Percentiles rank a stretch among this genome's conserved stretches.
Conservation (phyloP, 92 coral and sea anemone species). For the Palythoa heliodiscus region DNA sequence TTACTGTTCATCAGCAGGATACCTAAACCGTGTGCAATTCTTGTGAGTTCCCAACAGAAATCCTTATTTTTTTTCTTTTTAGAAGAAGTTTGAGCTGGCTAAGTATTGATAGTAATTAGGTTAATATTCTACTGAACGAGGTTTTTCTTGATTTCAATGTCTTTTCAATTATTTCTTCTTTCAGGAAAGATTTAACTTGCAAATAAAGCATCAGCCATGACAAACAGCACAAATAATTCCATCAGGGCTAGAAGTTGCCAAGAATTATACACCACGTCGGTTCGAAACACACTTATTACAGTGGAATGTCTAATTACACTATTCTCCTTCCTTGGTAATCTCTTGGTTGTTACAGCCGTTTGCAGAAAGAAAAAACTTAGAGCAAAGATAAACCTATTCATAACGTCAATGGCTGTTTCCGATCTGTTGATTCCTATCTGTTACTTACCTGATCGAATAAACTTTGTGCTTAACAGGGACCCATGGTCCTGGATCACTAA, state of each 20-base stretch:
- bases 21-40: too few species aligned
- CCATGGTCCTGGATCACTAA: constrained; percentile 39
- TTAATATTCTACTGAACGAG: too few species aligned
- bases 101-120: too few species aligned
- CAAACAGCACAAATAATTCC: neutral
- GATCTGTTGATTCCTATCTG: constrained; percentile 68
- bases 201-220: neutral
- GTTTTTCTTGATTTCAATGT: neutral
- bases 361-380: constrained; percentile 56
- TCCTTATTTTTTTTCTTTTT: too few species aligned
- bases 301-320: constrained; percentile 35
- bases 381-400: constrained; percentile 73
- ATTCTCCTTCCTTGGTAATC: constrained; percentile 66
- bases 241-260: neutral
- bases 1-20: too few species aligned
- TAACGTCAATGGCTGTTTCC: constrained; percentile 69
- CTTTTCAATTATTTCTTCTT: neutral
- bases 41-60: too few species aligned
- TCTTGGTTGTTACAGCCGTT: constrained; percentile 64
- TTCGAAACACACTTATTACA: neutral
- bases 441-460: constrained; percentile 69
- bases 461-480: constrained; percentile 41
- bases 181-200: neutral
- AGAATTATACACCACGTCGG: neutral
- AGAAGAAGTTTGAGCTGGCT: too few species aligned